Evolutionary conservation across 2,797 vertebrate species (phyloP), one percentile per base, ranked within the genome.

Genomic region (Coranthus polyacanthus): DNA sequence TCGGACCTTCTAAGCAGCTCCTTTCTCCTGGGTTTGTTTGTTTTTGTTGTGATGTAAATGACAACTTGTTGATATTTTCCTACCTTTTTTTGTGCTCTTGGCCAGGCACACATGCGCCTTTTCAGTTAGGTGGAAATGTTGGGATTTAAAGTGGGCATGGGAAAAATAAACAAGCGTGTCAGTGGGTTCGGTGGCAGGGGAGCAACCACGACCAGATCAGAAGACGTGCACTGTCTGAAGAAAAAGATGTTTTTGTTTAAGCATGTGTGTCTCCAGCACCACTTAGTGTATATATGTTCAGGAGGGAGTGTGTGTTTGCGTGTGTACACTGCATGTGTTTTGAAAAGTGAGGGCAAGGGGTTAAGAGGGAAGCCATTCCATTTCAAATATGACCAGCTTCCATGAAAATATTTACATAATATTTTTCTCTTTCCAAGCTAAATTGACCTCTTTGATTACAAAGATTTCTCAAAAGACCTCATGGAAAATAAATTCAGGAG

Each of bases 341-440:
- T 38, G 45, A 82, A 72, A 72, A 60, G n/a, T 13, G 44, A 71
- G 75, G 67, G 46, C 68, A 68, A 47, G 44, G 56, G 72, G 56
- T 62, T 71, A 82, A 75, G 53, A 84, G 79, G 68, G 75, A 56
- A 79, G 68, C 82, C 82, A 56, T 81, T 72, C 63, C 79, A 79
- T 90, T 94, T 93, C 84, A 92, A 91, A 92, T 68, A 73, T 82
- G 81, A 89, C 78, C 75, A 78, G 81, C 82, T 89, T 92, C 82
- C 85, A 52, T 64, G 70, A 91, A 93, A 96, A 95, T 92, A 94
- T 93, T 92, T 85, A 87, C 87, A 75, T 77, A 79, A 92, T 90
- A 87, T 83, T 79, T 92, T 92, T 91, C 74, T 71, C 76, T 88
- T 92, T 83, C 80, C 78, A 78, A 87, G 83, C 77, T 71, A 91